Evolutionary conservation across 1,140 invertebrate genomes (phyloP).

Genomic region (Asbolus verrucosus): DNA sequence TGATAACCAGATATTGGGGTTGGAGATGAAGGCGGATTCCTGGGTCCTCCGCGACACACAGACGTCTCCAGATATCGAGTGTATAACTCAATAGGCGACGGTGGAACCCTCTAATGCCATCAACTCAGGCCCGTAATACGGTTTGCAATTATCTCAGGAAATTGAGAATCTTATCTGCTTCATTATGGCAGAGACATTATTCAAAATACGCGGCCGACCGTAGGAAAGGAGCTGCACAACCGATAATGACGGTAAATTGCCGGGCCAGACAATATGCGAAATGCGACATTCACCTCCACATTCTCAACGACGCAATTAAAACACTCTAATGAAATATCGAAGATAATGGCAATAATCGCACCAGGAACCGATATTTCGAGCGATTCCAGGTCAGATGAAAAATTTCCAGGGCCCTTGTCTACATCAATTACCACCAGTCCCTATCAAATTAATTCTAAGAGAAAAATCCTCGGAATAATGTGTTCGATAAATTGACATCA

Average conservation of each 20-base stretch:
- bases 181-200: conserved; percentile 57
- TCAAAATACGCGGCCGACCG: conserved; percentile 55
- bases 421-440: conserved; percentile 24
- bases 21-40: conserved; percentile 8
- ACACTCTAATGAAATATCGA: conserved; percentile 35
- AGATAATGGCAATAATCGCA: conserved; percentile 27
- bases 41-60: conserved; percentile 38
- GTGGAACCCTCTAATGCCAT: conserved; percentile 51
- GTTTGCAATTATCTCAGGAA: conserved; percentile 59
- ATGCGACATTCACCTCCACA: conserved; percentile 33
- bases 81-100: conserved; percentile 53
- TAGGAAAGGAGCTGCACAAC: conserved; percentile 41
- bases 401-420: conserved; percentile 23
- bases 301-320: conserved; percentile 36
- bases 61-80: conserved; percentile 44
- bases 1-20: background rate
- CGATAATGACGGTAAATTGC: conserved; percentile 37
- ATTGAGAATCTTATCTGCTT: conserved; percentile 60
- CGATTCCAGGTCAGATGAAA: conserved; percentile 33
- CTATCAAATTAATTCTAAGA: conserved; percentile 23
- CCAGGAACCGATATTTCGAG: conserved; percentile 7
- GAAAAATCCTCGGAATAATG: conserved; percentile 15
- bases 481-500: conserved; percentile 6
- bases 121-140: conserved; percentile 53
- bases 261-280: conserved; percentile 32